Conservation (phyloP, 1,140 invertebrate genomes). For the Zeugodacus cucurbitae region DNA sequence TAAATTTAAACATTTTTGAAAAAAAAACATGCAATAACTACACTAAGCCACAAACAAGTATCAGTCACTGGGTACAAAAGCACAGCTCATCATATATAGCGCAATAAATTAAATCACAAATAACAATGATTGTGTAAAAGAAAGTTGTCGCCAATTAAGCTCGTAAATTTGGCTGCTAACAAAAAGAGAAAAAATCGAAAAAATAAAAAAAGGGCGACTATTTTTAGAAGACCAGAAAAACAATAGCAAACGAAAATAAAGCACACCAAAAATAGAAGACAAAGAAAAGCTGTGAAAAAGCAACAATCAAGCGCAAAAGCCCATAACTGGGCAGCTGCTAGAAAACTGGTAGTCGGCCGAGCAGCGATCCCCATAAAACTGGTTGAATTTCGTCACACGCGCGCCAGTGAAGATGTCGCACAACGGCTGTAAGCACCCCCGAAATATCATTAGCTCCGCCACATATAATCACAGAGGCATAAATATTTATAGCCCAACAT, state of each 20-base stretch:
- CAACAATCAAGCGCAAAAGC: neutral
- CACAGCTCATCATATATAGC: neutral
- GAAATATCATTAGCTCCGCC: neutral
- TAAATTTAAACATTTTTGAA: too few species aligned
- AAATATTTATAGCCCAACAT: slow-evolving; percentile 9
- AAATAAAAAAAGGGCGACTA: neutral
- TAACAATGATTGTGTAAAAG: neutral
- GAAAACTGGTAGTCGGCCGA: neutral
- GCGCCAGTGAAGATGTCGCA: slow-evolving; percentile 3
- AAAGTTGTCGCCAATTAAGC: slow-evolving; percentile 11
- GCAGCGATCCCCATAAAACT: neutral
- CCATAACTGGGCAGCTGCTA: neutral
- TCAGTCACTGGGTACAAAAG: neutral
- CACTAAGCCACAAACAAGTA: too few species aligned
- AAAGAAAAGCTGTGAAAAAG: neutral
- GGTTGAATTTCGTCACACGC: slow-evolving; percentile 30
- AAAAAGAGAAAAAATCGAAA: neutral
- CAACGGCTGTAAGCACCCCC: neutral
- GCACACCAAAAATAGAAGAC: neutral
- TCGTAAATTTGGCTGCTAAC: neutral
- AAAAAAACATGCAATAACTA: too few species aligned
- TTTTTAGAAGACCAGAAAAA: neutral
- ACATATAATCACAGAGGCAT: neutral
- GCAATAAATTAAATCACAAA: neutral
- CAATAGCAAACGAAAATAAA: neutral